Evolutionary conservation across 2,113 vertebrate species (phyloP).

Genomic region (Corythaixoides concolor): DNA sequence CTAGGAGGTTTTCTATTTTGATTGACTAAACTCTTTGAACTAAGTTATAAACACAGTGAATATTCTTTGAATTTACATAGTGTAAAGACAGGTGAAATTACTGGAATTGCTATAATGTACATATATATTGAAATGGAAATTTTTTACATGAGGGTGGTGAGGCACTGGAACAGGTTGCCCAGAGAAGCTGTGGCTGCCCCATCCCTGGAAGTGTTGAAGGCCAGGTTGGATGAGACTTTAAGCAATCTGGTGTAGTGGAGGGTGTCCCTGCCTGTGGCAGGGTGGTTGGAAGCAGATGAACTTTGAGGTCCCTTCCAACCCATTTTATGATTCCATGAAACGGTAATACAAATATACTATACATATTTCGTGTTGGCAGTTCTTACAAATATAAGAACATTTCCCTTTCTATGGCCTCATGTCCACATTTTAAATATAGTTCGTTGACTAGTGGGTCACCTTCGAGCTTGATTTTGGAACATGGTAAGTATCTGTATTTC

Average conservation of each 20-base stretch:
- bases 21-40: neutral
- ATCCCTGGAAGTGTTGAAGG: no score
- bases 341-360: neutral
- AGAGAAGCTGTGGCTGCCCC: no score
- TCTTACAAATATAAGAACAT: neutral
- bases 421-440: neutral
- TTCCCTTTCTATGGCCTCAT: neutral
- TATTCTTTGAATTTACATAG: neutral
- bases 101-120: neutral
- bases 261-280: no score
- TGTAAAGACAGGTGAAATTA: neutral
- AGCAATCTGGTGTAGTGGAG: no score
- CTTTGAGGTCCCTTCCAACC: no score
- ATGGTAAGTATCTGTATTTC: neutral
- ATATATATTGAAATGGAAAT: neutral
- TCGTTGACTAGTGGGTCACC: neutral
- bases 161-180: no score
- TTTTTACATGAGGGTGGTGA: no score
- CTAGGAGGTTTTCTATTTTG: neutral
- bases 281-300: no score
- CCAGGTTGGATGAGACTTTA: no score
- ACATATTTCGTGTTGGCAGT: neutral
- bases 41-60: neutral
- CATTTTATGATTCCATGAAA: no score
- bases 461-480: neutral